Base-by-base conservation (phyloP, 2,888 invertebrate species). In the Hoplodrina blanda region DNA sequence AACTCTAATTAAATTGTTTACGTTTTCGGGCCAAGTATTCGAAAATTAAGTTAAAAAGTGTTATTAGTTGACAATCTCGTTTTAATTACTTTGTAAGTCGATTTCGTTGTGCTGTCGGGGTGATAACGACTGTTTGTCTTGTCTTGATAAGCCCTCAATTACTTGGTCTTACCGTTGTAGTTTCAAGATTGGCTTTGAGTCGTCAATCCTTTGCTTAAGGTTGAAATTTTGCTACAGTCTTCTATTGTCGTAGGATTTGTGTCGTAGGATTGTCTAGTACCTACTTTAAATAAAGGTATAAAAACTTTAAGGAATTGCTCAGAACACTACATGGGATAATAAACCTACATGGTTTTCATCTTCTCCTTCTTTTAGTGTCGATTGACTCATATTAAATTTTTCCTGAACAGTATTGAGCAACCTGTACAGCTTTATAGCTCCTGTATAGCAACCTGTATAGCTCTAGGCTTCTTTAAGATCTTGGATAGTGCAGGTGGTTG, bases 1-100 rank as follows among this genome's bases (percentile, higher is more conserved):
- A 79, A 77, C 73, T 69, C 30, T 71, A 82, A 82, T 85, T 79
- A 82, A 86, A 81, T 82, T 83, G 70, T 73, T 80, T 81, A 83
- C 80, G 71, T 76, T 70, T 56, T 65, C 56, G 37, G 60, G 56
- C 59, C 68, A 69, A 65, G 69, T 73, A 78, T 81, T 71, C 66
- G 49, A 25, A 62, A 62, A 80, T 80, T 72, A 62, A 78, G 71
- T 78, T 82, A 82, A 80, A 65, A 82, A 82, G 66, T 75, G 71
- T 78, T 75, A 67, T 82, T 73, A 73, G 71, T 75, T 78, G 82
- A 76, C 75, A 67, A 75, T 75, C 59, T 64, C 63, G n/a, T 69
- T 62, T 78, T 78, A 75, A 81, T 82, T 75, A 78, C 69, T 81
- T 81, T 56, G 55, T 78, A 82, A 82, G 79, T 67, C 70, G 37